phyloP scores from a whole-genome alignment of 2,113 vertebrate species.

The Cardinalis cardinalis region DNA sequence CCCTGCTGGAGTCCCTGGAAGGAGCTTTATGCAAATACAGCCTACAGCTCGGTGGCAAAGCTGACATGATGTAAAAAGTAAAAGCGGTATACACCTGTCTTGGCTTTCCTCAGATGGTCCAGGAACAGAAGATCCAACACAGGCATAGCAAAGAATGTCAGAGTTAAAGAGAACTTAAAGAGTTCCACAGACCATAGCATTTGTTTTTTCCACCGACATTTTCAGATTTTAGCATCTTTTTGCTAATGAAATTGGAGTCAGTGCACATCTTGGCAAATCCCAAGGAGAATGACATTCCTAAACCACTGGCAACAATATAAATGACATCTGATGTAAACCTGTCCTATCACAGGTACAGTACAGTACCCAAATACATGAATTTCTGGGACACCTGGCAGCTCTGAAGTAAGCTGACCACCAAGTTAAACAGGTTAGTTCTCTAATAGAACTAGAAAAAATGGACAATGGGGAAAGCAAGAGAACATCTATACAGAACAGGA shows the following conservation, averaged over 20 bases:
- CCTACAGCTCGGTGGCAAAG: background rate
- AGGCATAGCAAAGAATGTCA: background rate
- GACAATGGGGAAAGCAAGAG: background rate
- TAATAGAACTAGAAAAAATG: background rate
- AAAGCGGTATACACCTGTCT: slow-evolving; percentile 1
- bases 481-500: background rate
- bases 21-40: background rate
- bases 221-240: background rate
- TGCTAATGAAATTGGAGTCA: background rate
- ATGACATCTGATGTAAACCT: background rate
- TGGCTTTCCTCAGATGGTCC: background rate
- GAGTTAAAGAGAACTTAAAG: background rate
- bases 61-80: background rate
- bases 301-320: background rate
- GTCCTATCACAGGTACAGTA: background rate
- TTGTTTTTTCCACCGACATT: background rate
- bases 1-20: background rate
- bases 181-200: background rate
- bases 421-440: background rate
- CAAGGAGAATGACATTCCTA: background rate
- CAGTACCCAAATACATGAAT: background rate
- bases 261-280: background rate
- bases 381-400: background rate
- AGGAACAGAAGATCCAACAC: background rate
- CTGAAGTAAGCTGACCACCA: background rate